Conservation (phyloP, 1,140 invertebrate species). For the Solenopsis fugax region DNA sequence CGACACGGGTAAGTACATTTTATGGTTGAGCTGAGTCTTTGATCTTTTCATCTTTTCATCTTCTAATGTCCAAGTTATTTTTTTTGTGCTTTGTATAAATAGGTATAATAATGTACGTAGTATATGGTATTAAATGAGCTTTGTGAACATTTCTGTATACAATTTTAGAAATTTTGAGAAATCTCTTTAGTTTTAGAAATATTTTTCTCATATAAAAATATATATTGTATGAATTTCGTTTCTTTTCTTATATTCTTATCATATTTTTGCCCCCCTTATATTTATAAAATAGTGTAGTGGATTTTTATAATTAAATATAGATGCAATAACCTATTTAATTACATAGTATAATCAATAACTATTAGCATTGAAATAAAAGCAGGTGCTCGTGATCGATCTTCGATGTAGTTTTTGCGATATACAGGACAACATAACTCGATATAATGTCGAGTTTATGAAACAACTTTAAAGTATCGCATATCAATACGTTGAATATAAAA, state of each 20-base stretch:
- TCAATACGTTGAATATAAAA: neutral
- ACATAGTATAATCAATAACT: slow-evolving; percentile 63
- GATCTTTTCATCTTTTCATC: neutral
- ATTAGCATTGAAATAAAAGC: slow-evolving; percentile 44
- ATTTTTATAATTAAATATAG: slow-evolving; percentile 13
- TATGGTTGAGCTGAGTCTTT: neutral
- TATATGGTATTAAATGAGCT: neutral
- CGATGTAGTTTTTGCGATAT: slow-evolving; percentile 27
- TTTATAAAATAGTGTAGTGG: neutral
- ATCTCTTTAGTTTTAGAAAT: neutral
- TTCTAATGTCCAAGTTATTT: slow-evolving; percentile 1
- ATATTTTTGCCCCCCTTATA: neutral
- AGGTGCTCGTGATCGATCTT: slow-evolving; percentile 71
- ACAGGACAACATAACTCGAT: neutral
- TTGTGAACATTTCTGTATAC: neutral
- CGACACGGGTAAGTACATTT: slow-evolving; percentile 78
- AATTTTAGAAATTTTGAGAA: neutral
- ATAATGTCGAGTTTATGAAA: slow-evolving; percentile 14
- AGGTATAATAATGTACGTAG: neutral
- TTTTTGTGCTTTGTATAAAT: slow-evolving; percentile 33
- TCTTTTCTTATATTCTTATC: slow-evolving; percentile 13
- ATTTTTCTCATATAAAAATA: neutral
- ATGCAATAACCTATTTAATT: slow-evolving; percentile 60
- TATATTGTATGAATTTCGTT: neutral
- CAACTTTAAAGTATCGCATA: neutral